Evolutionary conservation across 2,888 invertebrate genomes (phyloP).

Genomic region (Acanthoscelides obtectus): DNA sequence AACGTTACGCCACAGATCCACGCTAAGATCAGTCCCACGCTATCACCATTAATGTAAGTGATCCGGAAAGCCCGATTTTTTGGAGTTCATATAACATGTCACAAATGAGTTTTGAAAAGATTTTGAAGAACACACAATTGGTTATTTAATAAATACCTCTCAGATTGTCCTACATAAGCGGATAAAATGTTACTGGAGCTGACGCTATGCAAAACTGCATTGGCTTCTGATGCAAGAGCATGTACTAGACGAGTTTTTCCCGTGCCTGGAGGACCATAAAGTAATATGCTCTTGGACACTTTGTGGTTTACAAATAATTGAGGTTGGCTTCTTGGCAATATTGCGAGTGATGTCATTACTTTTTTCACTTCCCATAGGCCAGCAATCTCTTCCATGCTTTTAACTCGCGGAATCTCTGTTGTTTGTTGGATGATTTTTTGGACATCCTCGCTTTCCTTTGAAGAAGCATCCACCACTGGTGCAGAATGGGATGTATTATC

Average conservation of each 20-base stretch:
- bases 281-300: slow-evolving; percentile 50
- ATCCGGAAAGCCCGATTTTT: too few relatives aligned
- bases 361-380: slow-evolving; percentile 51
- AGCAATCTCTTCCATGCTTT: slow-evolving; percentile 48
- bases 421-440: slow-evolving; percentile 15
- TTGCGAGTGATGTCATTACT: slow-evolving; percentile 47
- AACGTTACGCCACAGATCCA: too few relatives aligned
- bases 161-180: slow-evolving; percentile 54
- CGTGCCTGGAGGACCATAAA: slow-evolving; percentile 52
- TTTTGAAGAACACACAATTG: too few relatives aligned
- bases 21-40: too few relatives aligned
- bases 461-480: neutral
- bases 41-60: too few relatives aligned
- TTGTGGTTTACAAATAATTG: slow-evolving; percentile 50
- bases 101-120: too few relatives aligned
- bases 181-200: slow-evolving; percentile 54
- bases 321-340: slow-evolving; percentile 52
- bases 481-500: neutral
- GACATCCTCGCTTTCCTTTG: neutral
- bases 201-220: slow-evolving; percentile 50
- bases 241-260: slow-evolving; percentile 48
- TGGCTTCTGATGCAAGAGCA: slow-evolving; percentile 49
- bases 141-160: slow-evolving; percentile 50
- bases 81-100: too few relatives aligned
- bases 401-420: slow-evolving; percentile 31